Percentiles rank a stretch among this genome's conserved stretches.
These are phyloP conservation scores for Orientallactaga bullata DNA, from an alignment of 2,113 vertebrate species.

Conservation along the genomic window DNA sequence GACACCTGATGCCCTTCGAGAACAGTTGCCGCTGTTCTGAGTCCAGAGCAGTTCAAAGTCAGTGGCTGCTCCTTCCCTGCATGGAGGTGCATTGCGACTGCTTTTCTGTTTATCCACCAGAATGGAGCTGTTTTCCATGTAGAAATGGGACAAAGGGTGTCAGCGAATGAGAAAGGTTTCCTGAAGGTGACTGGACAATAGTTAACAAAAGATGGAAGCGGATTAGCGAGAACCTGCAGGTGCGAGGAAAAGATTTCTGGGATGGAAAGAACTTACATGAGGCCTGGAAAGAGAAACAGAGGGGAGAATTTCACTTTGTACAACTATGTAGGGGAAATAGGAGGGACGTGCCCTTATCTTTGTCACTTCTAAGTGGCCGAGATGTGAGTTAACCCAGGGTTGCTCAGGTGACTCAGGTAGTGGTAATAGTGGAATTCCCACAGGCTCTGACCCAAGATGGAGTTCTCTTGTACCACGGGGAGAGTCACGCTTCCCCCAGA, in stretches of 20 bases:
- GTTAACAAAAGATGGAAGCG: not conserved
- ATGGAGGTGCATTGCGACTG: not conserved
- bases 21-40: not conserved
- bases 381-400: not conserved
- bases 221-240: not conserved
- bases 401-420: not conserved
- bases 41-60: not conserved
- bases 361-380: not conserved
- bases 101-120: not conserved
- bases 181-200: not conserved
- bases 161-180: not conserved
- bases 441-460: not conserved
- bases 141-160: not conserved
- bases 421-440: not conserved
- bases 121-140: not conserved
- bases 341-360: not conserved
- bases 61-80: not conserved
- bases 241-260: not conserved
- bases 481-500: not conserved
- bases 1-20: not conserved
- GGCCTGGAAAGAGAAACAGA: not conserved
- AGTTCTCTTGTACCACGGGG: not conserved
- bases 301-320: not conserved
- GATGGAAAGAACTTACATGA: not conserved
- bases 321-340: not conserved